phyloP scores from a whole-genome alignment of 2,888 invertebrate genomes.

The Pristionchus mayeri region DNA sequence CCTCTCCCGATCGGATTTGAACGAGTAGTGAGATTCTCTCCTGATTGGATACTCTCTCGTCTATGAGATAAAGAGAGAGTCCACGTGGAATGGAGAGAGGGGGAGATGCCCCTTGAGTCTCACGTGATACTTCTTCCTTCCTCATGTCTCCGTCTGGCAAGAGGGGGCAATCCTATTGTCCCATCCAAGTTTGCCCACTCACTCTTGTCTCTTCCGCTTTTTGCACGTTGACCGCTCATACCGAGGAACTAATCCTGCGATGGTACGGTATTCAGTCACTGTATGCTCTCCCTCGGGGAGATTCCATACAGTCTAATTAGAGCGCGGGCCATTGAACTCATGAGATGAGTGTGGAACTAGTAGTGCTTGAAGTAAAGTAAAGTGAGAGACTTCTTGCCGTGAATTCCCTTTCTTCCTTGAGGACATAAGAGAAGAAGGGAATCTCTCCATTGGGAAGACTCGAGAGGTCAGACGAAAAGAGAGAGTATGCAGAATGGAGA shows the following conservation, averaged over 20 bases:
- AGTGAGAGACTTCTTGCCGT: not conserved
- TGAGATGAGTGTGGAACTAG: slow-evolving; percentile 7
- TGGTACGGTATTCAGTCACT: not conserved
- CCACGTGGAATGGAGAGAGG: too few relatives aligned
- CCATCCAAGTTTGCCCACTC: not conserved
- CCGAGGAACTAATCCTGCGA: not conserved
- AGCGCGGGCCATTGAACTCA: not conserved
- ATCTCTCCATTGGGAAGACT: too few relatives aligned
- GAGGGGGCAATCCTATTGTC: not conserved
- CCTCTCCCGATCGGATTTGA: not conserved
- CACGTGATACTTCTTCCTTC: not conserved
- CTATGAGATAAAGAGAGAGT: too few relatives aligned
- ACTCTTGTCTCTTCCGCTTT: slow-evolving; percentile 2
- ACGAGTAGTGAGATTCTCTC: not conserved
- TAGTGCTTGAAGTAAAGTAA: slow-evolving; percentile 14
- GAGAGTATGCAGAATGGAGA: too few relatives aligned
- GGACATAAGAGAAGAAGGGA: not conserved
- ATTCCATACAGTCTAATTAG: not conserved
- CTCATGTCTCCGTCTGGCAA: not conserved
- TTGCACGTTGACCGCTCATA: not conserved
- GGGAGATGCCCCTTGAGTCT: not conserved
- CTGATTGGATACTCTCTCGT: too few relatives aligned
- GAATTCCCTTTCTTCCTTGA: not conserved
- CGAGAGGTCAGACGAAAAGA: not conserved
- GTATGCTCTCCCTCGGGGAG: not conserved